These are phyloP conservation scores for Galeopterus variegatus DNA, from an alignment of 2,113 vertebrate species.

Conservation along the genomic window DNA sequence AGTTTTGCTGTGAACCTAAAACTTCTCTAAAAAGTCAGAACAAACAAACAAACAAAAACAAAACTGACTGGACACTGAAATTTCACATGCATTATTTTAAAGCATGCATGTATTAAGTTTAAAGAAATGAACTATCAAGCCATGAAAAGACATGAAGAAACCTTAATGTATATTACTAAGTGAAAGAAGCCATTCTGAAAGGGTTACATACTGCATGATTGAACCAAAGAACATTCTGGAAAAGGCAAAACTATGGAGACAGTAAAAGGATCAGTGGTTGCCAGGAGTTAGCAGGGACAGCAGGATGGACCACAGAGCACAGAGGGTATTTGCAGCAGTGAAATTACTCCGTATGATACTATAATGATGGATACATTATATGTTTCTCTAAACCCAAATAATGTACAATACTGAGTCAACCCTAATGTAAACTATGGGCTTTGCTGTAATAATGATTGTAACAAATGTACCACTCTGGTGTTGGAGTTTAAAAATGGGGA, in stretches of 20 bases:
- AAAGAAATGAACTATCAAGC: background rate
- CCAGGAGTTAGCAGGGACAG: background rate
- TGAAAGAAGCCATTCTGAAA: background rate
- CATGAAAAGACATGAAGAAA: background rate
- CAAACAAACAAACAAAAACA: background rate
- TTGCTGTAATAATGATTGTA: background rate
- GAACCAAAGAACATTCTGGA: background rate
- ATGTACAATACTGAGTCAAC: too few species aligned
- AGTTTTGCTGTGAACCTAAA: background rate
- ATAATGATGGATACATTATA: background rate
- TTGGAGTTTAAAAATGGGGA: too few species aligned
- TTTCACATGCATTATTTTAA: background rate
- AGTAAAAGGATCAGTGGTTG: background rate
- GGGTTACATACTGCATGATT: background rate
- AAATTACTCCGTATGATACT: background rate
- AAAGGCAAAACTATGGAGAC: background rate
- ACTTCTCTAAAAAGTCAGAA: background rate
- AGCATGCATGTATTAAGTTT: background rate
- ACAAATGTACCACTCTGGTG: background rate
- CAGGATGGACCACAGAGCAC: background rate
- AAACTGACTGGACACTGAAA: background rate
- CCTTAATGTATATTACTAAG: background rate
- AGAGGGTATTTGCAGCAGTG: background rate
- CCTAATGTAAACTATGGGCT: too few species aligned
- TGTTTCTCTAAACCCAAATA: too few species aligned